Conservation (phyloP, 2,888 invertebrate genomes). For the Colletes collaris region DNA sequence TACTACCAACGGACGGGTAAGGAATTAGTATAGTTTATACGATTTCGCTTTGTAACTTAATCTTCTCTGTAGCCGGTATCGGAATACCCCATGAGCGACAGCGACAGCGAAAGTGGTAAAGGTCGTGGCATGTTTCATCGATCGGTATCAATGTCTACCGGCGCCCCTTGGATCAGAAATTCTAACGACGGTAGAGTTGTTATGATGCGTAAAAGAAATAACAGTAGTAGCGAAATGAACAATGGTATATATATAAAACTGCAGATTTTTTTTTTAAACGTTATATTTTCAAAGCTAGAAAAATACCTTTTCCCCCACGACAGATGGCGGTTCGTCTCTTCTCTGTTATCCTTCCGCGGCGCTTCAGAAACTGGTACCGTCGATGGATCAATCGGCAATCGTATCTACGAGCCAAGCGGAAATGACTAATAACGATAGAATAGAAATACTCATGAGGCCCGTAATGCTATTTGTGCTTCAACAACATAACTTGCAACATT, state of each 20-base stretch:
- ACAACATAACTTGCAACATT: constrained; percentile 92
- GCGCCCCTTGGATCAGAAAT: constrained; percentile 86
- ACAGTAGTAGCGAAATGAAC: constrained; percentile 88
- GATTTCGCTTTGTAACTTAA: constrained; percentile 17
- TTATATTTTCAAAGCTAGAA: not conserved
- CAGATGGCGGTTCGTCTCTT: constrained; percentile 91
- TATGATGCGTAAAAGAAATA: constrained; percentile 88
- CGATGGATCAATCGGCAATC: constrained; percentile 85
- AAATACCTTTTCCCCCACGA: constrained; percentile 32
- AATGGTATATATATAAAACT: constrained; percentile 76
- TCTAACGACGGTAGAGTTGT: constrained; percentile 85
- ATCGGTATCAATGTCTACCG: constrained; percentile 94
- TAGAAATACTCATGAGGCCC: constrained; percentile 89
- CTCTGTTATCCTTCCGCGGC: constrained; percentile 95
- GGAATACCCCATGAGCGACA: constrained; percentile 85
- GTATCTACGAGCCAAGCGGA: constrained; percentile 83
- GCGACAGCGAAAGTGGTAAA: constrained; percentile 84
- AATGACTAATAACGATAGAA: constrained; percentile 84
- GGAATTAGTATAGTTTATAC: constrained; percentile 24
- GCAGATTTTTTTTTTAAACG: not conserved
- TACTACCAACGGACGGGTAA: constrained; percentile 81
- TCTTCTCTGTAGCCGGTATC: constrained; percentile 83
- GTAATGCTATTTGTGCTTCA: constrained; percentile 94
- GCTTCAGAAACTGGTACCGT: constrained; percentile 91
- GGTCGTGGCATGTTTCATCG: constrained; percentile 89